phyloP scores from a whole-genome alignment of 92 coral and sea anemone genomes.

The Phenganax marumi region DNA sequence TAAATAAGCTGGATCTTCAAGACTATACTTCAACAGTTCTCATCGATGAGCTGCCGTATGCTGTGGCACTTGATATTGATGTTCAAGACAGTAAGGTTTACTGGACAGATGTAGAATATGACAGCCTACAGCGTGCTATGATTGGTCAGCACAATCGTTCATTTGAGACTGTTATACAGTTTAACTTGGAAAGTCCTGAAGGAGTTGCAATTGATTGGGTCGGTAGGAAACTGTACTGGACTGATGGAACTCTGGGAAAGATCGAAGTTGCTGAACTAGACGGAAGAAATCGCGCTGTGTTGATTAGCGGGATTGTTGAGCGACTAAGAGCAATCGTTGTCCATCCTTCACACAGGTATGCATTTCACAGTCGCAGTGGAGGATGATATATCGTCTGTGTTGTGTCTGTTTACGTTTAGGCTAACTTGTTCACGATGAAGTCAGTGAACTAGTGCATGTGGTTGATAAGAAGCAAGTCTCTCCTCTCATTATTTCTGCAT shows the following conservation, averaged over 20 bases:
- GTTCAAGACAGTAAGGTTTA: slow-evolving; percentile 15
- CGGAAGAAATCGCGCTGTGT: slow-evolving; percentile 69
- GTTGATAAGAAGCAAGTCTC: neutral
- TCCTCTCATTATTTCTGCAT: neutral
- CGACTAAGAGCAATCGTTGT: slow-evolving; percentile 77
- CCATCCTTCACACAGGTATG: slow-evolving; percentile 69
- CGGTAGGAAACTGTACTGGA: slow-evolving; percentile 84
- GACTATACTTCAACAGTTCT: slow-evolving; percentile 22
- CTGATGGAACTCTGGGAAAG: slow-evolving; percentile 75
- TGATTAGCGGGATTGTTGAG: slow-evolving; percentile 56
- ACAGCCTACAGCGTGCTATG: slow-evolving; percentile 19
- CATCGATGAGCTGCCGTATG: slow-evolving; percentile 20
- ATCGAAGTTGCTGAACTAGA: slow-evolving; percentile 86
- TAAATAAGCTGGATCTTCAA: slow-evolving; percentile 21
- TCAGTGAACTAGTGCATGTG: no score
- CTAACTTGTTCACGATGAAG: no score
- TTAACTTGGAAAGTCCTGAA: slow-evolving; percentile 58
- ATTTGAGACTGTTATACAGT: slow-evolving; percentile 35
- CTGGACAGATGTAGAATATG: slow-evolving; percentile 37
- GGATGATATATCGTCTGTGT: no score
- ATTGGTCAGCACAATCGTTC: slow-evolving; percentile 14
- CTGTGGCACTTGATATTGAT: slow-evolving; percentile 33
- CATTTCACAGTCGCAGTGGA: no score
- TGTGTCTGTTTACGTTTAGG: no score
- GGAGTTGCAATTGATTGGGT: slow-evolving; percentile 94